These are phyloP conservation scores for Eupithecia inturbata DNA, from an alignment of 2,888 invertebrate species.

Conservation along the genomic window DNA sequence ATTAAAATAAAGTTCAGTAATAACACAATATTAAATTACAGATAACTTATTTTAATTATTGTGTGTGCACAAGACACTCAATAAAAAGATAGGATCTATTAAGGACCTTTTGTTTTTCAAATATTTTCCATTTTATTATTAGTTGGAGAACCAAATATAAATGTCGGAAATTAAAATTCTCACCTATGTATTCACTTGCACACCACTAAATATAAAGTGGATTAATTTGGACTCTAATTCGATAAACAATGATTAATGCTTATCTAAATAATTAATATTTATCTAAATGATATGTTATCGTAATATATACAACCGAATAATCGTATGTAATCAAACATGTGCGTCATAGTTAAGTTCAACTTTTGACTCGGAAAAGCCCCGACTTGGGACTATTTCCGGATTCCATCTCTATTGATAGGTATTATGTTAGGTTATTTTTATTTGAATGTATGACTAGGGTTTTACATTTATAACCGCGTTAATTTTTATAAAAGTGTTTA, in stretches of 20 bases:
- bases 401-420: neutral
- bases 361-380: neutral
- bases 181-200: conserved; percentile 52
- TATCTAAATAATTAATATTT: conserved; percentile 8
- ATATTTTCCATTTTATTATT: neutral
- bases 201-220: conserved; percentile 46
- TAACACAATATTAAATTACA: neutral
- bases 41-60: neutral
- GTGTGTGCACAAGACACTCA: neutral
- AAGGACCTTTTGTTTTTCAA: neutral
- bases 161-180: conserved; percentile 40
- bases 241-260: conserved; percentile 14
- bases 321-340: neutral
- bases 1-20: neutral
- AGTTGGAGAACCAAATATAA: neutral
- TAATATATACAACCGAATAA: conserved; percentile 31
- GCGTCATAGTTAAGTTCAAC: neutral
- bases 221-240: conserved; percentile 32
- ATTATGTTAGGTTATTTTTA: too few species aligned
- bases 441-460: too few species aligned
- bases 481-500: too few species aligned
- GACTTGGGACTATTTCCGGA: neutral
- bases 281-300: conserved; percentile 10
- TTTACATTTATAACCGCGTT: too few species aligned
- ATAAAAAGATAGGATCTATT: neutral